Evolutionary conservation across 2,888 invertebrate species (phyloP), one percentile per base, ranked within the genome.

Genomic region (Campoletis raptor): DNA sequence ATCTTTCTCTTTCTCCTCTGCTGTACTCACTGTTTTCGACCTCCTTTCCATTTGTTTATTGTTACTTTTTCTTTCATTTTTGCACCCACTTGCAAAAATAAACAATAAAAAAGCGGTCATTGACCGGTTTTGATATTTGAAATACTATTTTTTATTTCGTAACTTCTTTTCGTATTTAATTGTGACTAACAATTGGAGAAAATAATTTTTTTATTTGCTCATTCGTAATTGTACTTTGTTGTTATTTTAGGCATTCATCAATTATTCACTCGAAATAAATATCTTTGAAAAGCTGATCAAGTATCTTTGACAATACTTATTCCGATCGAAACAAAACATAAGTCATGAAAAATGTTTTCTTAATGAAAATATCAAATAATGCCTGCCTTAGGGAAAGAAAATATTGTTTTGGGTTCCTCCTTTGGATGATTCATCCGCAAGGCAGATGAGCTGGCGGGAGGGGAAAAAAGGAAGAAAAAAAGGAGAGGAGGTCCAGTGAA

Each of bases 401-500:
- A 45, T 48, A 36, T 54, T 57, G 36, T 36, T 84, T 80, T 57
- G 42, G 42, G 40, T 72, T 69, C 74, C 52, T 77, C 24, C 42
- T 10, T 36, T 54, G 42, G 40, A n/a, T 78, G 54, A 66, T 73
- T 79, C 66, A 66, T 54, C 66, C 36, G n/a, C 70, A 21, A 45
- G 6, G n/a, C 54, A n/a, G 42, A 77, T 77, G 66, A 77, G 67
- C 54, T 70, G 57, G 69, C 42, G 24, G 57, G 36, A 36, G 37
- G 66, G 52, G 57, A 3, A 64, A 40, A 67, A 70, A 37, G 36
- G 21, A 54, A n/a, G 7, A 57, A 10, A 10, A 54, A 30, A 61
- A 64, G 24, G 40, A 45, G 42, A 61, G 42, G 73, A 70, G 72
- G 64, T 73, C 67, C 77, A 45, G 73, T 67, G 73, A 85, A 81